Evolutionary conservation across 2,113 vertebrate genomes (phyloP).

Genomic region (Turdus rufiventris): DNA sequence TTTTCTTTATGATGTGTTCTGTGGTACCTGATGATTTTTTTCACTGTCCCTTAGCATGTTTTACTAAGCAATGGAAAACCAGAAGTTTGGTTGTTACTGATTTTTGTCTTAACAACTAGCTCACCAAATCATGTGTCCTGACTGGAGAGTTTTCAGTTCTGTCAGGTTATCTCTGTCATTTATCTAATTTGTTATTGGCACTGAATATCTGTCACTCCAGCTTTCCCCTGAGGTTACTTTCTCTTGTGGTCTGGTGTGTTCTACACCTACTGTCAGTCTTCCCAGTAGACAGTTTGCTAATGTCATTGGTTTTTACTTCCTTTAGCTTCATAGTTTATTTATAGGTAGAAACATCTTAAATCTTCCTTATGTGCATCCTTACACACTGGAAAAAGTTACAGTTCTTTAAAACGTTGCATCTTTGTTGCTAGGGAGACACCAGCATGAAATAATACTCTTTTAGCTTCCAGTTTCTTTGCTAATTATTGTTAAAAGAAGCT

Average conservation of each 20-base stretch:
- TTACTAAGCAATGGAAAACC: neutral
- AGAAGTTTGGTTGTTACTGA: neutral
- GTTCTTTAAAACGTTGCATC: neutral
- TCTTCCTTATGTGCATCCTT: neutral
- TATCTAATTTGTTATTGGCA: neutral
- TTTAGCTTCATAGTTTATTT: neutral
- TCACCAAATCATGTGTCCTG: neutral
- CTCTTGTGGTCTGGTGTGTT: neutral
- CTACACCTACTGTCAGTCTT: neutral
- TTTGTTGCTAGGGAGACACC: neutral
- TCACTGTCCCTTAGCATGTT: neutral
- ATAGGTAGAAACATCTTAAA: neutral
- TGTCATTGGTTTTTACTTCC: neutral
- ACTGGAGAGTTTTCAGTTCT: neutral
- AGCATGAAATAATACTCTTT: neutral
- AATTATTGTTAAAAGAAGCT: neutral
- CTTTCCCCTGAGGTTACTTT: neutral
- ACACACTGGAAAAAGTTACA: neutral
- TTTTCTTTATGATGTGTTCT: neutral
- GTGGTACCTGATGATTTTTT: neutral
- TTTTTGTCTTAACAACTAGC: neutral
- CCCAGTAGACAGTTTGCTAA: neutral
- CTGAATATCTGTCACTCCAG: neutral
- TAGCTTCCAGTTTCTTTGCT: neutral
- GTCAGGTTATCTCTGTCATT: neutral